Percentiles rank a stretch among this genome's conserved stretches.
These are phyloP conservation scores for Drosophila kuntzei DNA, from an alignment of 2,888 invertebrate species.

Conservation along the genomic window DNA sequence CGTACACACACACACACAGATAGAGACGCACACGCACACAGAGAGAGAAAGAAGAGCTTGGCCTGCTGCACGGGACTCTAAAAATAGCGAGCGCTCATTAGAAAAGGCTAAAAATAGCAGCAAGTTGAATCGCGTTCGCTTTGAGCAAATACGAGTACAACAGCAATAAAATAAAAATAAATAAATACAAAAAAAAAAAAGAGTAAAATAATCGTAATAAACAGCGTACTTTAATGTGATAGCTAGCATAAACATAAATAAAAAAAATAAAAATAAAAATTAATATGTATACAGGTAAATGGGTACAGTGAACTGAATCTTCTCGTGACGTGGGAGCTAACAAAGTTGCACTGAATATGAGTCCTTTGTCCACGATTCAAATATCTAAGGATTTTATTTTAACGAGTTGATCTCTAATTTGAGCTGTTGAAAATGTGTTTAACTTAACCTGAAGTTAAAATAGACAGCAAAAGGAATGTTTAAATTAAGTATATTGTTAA, in stretches of 20 bases:
- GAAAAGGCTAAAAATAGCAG: conserved; percentile 78
- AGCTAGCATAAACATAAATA: conserved; percentile 16
- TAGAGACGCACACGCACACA: conserved; percentile 17
- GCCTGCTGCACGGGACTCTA: conserved; percentile 63
- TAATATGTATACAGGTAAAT: neutral
- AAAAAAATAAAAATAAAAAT: conserved; percentile 1
- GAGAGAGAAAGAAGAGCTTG: conserved; percentile 52
- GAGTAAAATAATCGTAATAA: conserved; percentile 45
- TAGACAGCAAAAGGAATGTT: neutral
- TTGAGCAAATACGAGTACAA: conserved; percentile 24
- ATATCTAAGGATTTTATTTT: neutral
- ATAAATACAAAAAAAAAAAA: conserved; percentile 5
- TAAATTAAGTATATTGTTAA: neutral
- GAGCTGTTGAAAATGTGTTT: neutral
- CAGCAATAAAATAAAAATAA: conserved; percentile 25
- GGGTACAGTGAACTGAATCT: conserved; percentile 37
- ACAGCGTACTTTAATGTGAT: conserved; percentile 44
- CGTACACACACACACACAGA: conserved; percentile 29
- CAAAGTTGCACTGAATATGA: neutral
- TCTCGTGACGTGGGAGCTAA: neutral
- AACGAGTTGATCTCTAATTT: neutral
- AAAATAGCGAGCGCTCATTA: conserved; percentile 80
- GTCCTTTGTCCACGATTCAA: neutral
- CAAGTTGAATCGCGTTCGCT: conserved; percentile 48
- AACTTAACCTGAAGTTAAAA: neutral